Evolutionary conservation across 1,140 invertebrate genomes (phyloP).

Genomic region (Drosophila tani): DNA sequence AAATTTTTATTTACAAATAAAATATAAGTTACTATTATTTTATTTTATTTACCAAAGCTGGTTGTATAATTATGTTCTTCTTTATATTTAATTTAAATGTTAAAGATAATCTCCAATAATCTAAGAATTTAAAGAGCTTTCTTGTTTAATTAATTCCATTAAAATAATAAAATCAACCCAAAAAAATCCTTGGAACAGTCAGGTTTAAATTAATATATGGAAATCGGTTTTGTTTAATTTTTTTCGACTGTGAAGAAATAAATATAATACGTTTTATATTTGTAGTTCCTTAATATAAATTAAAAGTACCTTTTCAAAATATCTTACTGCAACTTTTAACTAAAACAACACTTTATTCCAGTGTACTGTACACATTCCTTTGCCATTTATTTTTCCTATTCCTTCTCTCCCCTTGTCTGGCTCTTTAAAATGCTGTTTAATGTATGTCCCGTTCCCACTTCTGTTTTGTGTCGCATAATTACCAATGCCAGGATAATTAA

Average conservation of each 20-base stretch:
- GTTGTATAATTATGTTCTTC: neutral
- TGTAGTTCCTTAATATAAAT: no score
- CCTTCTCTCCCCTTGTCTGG: neutral
- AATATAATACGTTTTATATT: neutral
- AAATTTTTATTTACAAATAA: neutral
- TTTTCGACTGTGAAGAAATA: neutral
- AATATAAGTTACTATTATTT: neutral
- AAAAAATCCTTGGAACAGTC: no score
- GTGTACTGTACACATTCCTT: neutral
- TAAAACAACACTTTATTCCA: neutral
- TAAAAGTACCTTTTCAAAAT: neutral
- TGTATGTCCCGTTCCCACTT: constrained; percentile 42
- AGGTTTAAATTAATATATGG: no score
- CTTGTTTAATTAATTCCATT: no score
- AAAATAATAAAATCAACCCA: no score
- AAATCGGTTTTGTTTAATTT: no score
- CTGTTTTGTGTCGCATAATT: constrained; percentile 64
- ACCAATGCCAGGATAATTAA: constrained; percentile 60
- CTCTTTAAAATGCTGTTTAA: constrained; percentile 49
- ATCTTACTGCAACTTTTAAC: accelerated
- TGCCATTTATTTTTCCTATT: constrained; percentile 7
- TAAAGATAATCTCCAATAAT: no score
- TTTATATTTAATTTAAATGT: no score
- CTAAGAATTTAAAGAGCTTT: no score
- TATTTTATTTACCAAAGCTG: neutral